A percentile compares a stretch with the other conserved stretches of the same genome.
Evolutionary conservation across 2,113 vertebrate genomes (phyloP).

Genomic region (Anhinga anhinga): DNA sequence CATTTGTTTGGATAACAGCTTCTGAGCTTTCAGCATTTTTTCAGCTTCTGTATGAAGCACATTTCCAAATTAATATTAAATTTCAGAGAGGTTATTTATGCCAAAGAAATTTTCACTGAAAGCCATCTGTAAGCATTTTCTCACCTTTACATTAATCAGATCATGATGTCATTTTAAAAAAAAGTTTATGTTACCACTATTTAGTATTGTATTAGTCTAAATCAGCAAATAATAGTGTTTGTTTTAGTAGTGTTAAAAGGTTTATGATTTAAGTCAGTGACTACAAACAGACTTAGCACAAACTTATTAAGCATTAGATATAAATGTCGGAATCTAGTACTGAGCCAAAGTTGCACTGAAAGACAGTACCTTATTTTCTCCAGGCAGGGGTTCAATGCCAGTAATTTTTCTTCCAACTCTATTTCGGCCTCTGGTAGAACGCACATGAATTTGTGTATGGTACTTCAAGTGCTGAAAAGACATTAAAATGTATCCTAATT

Average conservation of each 20-base stretch:
- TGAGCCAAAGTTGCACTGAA: neutral
- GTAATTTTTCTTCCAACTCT: conserved; percentile 98
- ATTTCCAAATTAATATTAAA: neutral
- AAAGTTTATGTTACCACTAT: neutral
- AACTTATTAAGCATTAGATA: neutral
- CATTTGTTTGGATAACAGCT: neutral
- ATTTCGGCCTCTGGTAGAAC: conserved; percentile 95
- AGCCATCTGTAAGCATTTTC: neutral
- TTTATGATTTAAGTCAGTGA: neutral
- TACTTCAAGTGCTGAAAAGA: conserved; percentile 91
- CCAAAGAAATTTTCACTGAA: neutral
- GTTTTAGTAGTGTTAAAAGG: neutral
- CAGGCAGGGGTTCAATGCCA: conserved; percentile 95
- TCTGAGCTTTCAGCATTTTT: neutral
- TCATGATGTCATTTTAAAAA: neutral
- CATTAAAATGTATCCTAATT: neutral
- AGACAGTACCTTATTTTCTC: conserved; percentile 91
- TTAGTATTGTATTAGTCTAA: neutral
- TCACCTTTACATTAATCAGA: neutral
- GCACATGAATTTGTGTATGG: conserved; percentile 96
- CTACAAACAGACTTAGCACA: neutral
- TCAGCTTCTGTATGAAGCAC: neutral
- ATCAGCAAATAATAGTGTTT: neutral
- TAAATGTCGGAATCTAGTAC: neutral
- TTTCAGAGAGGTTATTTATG: neutral